Percentiles rank a stretch among this genome's conserved stretches.
phyloP scores from a whole-genome alignment of 2,797 vertebrate genomes.

The Linurgus olivaceus region DNA sequence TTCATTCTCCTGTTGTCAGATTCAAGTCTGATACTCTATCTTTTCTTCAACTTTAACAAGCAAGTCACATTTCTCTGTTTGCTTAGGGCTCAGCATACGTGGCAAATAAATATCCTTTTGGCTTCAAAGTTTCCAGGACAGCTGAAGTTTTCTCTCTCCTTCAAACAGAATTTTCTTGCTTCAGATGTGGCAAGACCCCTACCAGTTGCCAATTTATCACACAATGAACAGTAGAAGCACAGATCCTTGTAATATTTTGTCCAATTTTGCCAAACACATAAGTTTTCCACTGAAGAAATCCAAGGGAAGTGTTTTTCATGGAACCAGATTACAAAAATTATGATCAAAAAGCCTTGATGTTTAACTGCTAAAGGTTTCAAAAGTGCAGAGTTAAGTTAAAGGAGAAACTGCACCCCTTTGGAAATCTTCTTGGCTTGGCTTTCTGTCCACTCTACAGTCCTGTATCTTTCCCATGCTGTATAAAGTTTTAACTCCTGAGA shows the following conservation, averaged over 20 bases:
- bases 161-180: background rate
- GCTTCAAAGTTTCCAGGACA: constrained; percentile 32
- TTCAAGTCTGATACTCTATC: constrained; percentile 1
- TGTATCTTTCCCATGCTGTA: background rate
- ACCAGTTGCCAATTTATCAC: background rate
- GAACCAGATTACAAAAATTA: background rate
- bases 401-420: background rate
- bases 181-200: background rate
- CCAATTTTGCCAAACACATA: background rate
- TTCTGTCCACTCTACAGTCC: background rate
- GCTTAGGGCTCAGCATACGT: constrained; percentile 37
- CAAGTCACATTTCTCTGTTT: constrained; percentile 30
- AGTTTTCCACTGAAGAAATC: background rate
- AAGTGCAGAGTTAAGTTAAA: background rate
- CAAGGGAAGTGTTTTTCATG: background rate
- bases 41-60: constrained; percentile 50
- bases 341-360: background rate
- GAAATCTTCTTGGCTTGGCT: background rate
- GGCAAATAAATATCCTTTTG: constrained; percentile 49
- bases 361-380: background rate
- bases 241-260: background rate
- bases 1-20: background rate
- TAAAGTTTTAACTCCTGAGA: background rate
- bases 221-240: background rate
- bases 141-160: background rate